Percentiles rank a stretch among this genome's conserved stretches.
Evolutionary conservation across 2,113 vertebrate species (phyloP).

Genomic region (Saccopteryx bilineata): DNA sequence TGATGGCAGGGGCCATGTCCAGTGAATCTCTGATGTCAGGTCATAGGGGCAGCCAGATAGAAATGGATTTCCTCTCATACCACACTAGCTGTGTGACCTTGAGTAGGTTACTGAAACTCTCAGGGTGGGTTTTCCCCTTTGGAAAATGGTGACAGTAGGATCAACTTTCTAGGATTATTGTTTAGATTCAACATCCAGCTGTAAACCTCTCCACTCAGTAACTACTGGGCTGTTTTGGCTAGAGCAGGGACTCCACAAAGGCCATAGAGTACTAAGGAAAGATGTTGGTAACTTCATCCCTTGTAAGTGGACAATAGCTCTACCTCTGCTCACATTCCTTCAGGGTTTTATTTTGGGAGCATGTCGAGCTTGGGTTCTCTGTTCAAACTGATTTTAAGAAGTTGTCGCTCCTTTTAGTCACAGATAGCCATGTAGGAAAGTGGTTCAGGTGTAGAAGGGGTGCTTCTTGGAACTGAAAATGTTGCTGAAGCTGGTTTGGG

Average conservation of each 20-base stretch:
- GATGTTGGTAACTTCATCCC: neutral
- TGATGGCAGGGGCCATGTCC: neutral
- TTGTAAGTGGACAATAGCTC: neutral
- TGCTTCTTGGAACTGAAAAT: neutral
- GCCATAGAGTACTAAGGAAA: neutral
- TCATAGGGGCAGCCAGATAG: neutral
- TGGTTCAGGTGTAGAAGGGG: neutral
- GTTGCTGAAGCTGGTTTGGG: neutral
- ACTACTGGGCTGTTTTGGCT: neutral
- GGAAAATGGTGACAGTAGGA: neutral
- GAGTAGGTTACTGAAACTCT: neutral
- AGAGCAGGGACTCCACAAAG: neutral
- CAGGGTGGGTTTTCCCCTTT: neutral
- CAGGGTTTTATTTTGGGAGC: conserved; percentile 16
- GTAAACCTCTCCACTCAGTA: neutral
- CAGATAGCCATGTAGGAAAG: neutral
- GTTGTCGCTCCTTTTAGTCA: neutral
- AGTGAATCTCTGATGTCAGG: neutral
- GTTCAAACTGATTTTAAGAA: conserved; percentile 23
- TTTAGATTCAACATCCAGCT: neutral
- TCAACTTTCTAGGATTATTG: neutral
- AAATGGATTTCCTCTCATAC: neutral
- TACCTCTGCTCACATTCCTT: neutral
- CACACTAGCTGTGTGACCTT: neutral
- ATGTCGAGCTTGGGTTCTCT: conserved; percentile 25